A percentile compares a stretch with the other conserved stretches of the same genome.
These are phyloP conservation scores for Ganaspis sp. DNA, from an alignment of 1,140 invertebrate genomes.

Conservation along the genomic window DNA sequence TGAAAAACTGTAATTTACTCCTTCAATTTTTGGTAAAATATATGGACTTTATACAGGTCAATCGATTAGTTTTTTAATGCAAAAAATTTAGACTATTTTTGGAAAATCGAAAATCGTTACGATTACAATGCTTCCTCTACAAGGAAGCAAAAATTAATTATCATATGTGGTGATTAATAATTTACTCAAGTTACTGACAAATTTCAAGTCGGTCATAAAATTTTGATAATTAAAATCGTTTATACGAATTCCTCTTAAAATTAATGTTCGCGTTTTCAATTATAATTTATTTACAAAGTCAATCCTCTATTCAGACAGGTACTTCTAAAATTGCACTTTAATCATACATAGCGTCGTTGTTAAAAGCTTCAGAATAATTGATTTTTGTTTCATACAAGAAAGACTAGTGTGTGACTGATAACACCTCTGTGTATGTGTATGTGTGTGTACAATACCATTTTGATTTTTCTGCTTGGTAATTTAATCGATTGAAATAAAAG, in stretches of 20 bases:
- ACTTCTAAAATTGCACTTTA: neutral
- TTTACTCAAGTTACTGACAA: neutral
- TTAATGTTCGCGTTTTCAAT: neutral
- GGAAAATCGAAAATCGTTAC: too few relatives aligned
- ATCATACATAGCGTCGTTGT: neutral
- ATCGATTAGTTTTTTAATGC: too few relatives aligned
- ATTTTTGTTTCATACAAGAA: neutral
- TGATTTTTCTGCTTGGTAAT: neutral
- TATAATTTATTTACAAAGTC: neutral
- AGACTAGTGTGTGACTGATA: neutral
- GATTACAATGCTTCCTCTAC: too few relatives aligned
- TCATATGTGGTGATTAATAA: neutral
- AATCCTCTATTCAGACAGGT: neutral
- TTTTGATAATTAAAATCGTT: neutral
- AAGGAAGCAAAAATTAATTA: too few relatives aligned
- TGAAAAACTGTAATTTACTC: too few relatives aligned
- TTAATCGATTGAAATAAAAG: neutral
- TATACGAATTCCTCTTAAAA: neutral
- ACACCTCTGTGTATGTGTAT: too few relatives aligned
- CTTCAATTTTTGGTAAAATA: too few relatives aligned
- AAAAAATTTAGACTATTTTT: too few relatives aligned
- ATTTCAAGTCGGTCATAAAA: neutral
- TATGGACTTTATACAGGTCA: too few relatives aligned
- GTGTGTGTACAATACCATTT: neutral
- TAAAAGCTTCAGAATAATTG: neutral